Percentiles rank a stretch among this genome's conserved stretches.
Conservation (phyloP, 92 coral and sea anemone genomes). For the Epizoanthus scotinus region DNA sequence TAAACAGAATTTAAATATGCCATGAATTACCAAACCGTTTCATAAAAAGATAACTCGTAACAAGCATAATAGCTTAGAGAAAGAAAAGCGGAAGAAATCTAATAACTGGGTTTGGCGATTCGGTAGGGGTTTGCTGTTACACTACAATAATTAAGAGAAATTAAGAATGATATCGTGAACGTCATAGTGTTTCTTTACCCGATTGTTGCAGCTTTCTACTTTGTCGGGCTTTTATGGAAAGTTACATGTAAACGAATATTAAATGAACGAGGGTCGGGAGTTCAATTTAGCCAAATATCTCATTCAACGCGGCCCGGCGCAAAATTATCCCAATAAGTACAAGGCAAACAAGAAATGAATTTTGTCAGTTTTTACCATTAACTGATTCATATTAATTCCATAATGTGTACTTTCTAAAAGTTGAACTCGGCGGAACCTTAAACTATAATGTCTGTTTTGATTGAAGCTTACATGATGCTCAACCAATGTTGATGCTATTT, state of each 20-base stretch:
- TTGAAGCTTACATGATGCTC: not conserved
- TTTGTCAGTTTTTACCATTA: not conserved
- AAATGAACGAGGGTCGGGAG: not conserved
- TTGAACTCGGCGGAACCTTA: not conserved
- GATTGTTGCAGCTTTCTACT: not conserved
- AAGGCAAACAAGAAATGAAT: not conserved
- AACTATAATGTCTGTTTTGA: not conserved
- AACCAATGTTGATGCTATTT: not conserved
- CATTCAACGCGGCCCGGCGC: not conserved
- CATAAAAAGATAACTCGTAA: slow-evolving; percentile 24
- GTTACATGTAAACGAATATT: not conserved
- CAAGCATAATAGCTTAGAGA: not conserved
- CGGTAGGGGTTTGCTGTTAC: not conserved
- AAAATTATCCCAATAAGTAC: slow-evolving; percentile 4
- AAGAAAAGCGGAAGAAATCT: slow-evolving; percentile 9
- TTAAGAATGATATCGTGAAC: not conserved
- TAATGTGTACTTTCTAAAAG: not conserved
- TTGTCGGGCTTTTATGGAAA: not conserved
- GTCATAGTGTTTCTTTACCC: not conserved
- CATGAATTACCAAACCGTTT: slow-evolving; percentile 27
- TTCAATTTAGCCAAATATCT: slow-evolving; percentile 17
- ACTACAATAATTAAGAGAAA: not conserved
- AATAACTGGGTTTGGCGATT: not conserved
- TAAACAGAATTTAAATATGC: slow-evolving; percentile 34
- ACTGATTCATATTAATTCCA: not conserved